Base-by-base conservation (phyloP, 2,888 invertebrate species). In the Melanostoma mellinum region DNA sequence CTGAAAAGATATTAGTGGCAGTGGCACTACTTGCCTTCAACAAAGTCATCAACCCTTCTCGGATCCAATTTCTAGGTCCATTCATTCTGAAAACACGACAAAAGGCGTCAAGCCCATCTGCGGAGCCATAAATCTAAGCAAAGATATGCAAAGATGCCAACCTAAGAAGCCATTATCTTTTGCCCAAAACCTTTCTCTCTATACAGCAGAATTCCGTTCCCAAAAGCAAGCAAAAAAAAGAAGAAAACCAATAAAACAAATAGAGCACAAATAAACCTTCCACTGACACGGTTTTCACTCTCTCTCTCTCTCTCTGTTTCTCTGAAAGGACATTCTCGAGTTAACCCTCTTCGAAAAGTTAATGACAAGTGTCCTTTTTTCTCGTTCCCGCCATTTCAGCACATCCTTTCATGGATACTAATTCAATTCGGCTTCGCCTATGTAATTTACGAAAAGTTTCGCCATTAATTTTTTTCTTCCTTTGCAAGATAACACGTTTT, bases 351-450 rank as follows among this genome's bases (percentile, higher is more conserved):
- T 71, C 69, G 6, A 65, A 81, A 76, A 72, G 71, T 81, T 76
- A 81, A 81, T 76, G 81, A 72, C 76, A 81, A 76, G 71, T 72
- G 71, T 72, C 71, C 69, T 44, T 38, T 73, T 73, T 73, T 71
- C 33, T 6, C 36, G 3, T 20, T 56, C 33, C 5, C 33, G 10
- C 52, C n/a, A 44, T 56, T 20, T 4, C 42, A 46, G n/a, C 36
- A 61, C 67, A 56, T 55, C 60, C 65, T 40, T 50, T 40, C 58
- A 58, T 20, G 76, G 76, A 81, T 67, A 81, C 76, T 81, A 76
- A 81, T 81, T 81, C 81, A 81, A 81, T 81, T 76, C 81, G 72
- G 76, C 71, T 81, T 76, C 55, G 75, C 76, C 75, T 76, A 67
- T 72, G 75, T 80, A 80, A 80, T 75, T 75, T 76, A 81, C 67